These are phyloP conservation scores for Myocastor coypus DNA, from an alignment of 2,113 vertebrate species.

Conservation along the genomic window DNA sequence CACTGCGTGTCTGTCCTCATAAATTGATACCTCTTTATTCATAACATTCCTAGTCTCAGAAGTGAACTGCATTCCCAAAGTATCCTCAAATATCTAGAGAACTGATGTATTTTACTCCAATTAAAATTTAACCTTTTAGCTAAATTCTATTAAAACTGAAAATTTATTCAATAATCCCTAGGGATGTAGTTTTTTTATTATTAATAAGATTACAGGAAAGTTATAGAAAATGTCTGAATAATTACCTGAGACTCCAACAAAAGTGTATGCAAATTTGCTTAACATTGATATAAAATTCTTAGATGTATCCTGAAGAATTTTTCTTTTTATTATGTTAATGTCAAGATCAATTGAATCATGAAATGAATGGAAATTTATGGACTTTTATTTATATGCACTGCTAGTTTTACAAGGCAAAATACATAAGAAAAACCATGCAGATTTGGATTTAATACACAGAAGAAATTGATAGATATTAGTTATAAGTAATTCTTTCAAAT, in stretches of 20 bases:
- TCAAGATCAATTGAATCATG: conserved; percentile 73
- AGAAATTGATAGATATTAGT: conserved; percentile 52
- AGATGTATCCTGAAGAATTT: conserved; percentile 57
- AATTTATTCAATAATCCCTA: conserved; percentile 66
- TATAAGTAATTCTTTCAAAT: conserved; percentile 49
- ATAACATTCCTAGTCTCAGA: neutral
- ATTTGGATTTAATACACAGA: conserved; percentile 72
- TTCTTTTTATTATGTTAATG: conserved; percentile 79
- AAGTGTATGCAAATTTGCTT: conserved; percentile 76
- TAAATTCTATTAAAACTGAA: conserved; percentile 71
- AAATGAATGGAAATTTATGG: conserved; percentile 77
- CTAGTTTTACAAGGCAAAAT: conserved; percentile 77
- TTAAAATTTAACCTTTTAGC: conserved; percentile 72
- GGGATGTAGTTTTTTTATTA: conserved; percentile 42
- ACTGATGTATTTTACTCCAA: conserved; percentile 63
- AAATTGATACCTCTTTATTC: neutral
- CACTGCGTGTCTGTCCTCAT: neutral
- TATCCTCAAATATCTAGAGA: conserved; percentile 42
- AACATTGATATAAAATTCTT: conserved; percentile 68
- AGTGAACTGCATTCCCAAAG: conserved; percentile 33
- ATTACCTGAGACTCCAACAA: conserved; percentile 68
- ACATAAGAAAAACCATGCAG: conserved; percentile 33
- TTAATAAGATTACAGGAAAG: conserved; percentile 61
- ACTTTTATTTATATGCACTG: conserved; percentile 68
- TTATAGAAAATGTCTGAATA: conserved; percentile 70